Evolutionary conservation across 2,113 vertebrate species (phyloP), one percentile per base, ranked within the genome.

Genomic region (Myocastor coypus): DNA sequence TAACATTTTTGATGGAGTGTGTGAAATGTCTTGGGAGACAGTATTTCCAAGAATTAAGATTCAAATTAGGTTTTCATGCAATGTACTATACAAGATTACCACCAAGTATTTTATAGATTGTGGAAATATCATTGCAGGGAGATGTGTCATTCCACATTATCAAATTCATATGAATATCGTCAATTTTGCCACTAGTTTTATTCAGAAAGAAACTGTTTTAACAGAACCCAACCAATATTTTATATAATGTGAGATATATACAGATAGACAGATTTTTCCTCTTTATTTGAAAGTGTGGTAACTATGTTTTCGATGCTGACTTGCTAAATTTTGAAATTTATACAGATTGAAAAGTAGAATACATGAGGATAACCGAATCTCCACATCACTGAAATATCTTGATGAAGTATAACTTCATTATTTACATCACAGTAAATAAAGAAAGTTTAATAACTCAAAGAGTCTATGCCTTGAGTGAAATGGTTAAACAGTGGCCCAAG

Each of bases 11-110:
- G 91, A 92, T 17, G 84, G 46, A 20, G 19, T 64, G 14, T 24
- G 80, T 77, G 93, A 96, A 93, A 94, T 52, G 6, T 82, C 93
- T 87, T 59, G 16, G 80, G 73, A 92, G 71, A 86, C 3, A 63
- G 30, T 80, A 55, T 94, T 63, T 80, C 17, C 78, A 77, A 81
- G 55, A 59, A 83, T 16, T n/a, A 78, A 57, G 46, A 26, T 28
- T 80, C 37, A 77, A 34, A 63, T 66, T 46, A 91, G 40, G 34
- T 85, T 85, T 66, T 77, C 71, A 77, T 7, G 2, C 64, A 80
- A 73, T 82, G 34, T 75, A 55, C 22, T 92, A 84, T 22, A 30
- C 34, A 95, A 94, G 59, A 40, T 83, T 91, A 55, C 1, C 83
- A 40, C 16, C 20, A 96, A 22, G 61, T 52, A 93, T 37, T 88